phyloP scores from a whole-genome alignment of 2,888 invertebrate genomes.

The Tanytarsus gracilentus region DNA sequence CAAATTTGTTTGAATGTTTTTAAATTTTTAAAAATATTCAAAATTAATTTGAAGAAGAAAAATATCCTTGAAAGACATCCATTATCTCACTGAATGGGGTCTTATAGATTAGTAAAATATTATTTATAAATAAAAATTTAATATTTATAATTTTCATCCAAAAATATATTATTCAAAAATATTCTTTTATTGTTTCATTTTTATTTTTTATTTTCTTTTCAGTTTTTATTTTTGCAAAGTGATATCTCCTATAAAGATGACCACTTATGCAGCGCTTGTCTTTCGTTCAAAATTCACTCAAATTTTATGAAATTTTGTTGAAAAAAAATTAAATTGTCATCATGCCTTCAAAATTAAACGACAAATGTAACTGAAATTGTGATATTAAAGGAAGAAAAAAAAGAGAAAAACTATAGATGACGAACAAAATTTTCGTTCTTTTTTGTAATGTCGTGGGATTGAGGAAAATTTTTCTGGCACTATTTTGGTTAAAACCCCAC shows the following conservation, averaged over 20 bases:
- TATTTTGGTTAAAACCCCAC: neutral
- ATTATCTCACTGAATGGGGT: neutral
- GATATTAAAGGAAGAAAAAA: conserved; percentile 36
- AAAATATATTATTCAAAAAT: neutral
- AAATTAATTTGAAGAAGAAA: too few relatives aligned
- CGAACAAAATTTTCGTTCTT: neutral
- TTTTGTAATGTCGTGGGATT: neutral
- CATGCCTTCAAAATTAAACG: conserved; percentile 36
- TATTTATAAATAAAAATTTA: conserved; percentile 4
- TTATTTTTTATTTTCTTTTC: neutral
- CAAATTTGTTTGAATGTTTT: too few relatives aligned
- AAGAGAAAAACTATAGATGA: conserved; percentile 27
- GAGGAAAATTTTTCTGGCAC: neutral
- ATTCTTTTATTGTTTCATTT: neutral
- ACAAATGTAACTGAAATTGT: conserved; percentile 45
- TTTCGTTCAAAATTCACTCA: conserved; percentile 19
- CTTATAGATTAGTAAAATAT: neutral
- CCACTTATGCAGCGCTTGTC: conserved; percentile 12
- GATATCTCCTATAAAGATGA: neutral
- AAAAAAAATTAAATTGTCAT: conserved; percentile 27
- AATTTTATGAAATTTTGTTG: conserved; percentile 32
- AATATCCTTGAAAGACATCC: neutral
- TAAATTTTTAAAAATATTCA: too few relatives aligned
- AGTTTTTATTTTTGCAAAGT: neutral
- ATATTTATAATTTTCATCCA: neutral